A percentile compares a stretch with the other conserved stretches of the same genome.
Evolutionary conservation across 1,140 invertebrate species (phyloP).

Genomic region (Bombus huntii): DNA sequence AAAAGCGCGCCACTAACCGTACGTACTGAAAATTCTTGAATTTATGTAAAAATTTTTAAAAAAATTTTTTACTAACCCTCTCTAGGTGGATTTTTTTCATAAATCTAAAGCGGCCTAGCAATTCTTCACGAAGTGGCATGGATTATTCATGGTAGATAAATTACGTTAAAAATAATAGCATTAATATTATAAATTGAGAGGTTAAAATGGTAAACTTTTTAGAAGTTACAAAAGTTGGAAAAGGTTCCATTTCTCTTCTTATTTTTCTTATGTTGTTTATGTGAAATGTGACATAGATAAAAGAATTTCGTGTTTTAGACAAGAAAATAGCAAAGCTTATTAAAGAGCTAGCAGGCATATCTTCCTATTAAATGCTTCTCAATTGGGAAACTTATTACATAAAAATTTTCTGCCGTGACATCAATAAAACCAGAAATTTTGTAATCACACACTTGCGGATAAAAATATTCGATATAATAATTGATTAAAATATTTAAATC

Average conservation of each 20-base stretch:
- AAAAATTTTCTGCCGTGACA: background rate
- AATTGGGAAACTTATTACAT: background rate
- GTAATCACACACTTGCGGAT: too few relatives aligned
- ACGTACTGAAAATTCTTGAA: constrained; percentile 15
- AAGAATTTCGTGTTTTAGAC: too few relatives aligned
- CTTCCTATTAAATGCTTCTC: background rate
- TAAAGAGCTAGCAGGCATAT: background rate
- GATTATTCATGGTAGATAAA: too few relatives aligned
- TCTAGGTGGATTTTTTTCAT: background rate
- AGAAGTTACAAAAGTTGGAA: background rate
- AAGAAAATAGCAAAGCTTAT: too few relatives aligned
- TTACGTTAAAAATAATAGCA: too few relatives aligned
- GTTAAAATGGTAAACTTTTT: background rate
- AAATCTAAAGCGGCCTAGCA: background rate
- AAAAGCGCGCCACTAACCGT: background rate
- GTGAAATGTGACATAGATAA: too few relatives aligned
- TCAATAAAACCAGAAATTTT: too few relatives aligned
- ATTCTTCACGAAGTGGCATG: background rate
- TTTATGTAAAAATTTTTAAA: background rate
- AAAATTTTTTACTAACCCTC: background rate
- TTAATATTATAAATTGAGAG: background rate
- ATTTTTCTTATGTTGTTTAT: background rate
- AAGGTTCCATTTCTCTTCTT: background rate
- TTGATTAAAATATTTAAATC: background rate
- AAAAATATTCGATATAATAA: too few relatives aligned